These are phyloP conservation scores for Sceliomorpha sp. DNA, from an alignment of 2,888 invertebrate species.

Conservation along the genomic window DNA sequence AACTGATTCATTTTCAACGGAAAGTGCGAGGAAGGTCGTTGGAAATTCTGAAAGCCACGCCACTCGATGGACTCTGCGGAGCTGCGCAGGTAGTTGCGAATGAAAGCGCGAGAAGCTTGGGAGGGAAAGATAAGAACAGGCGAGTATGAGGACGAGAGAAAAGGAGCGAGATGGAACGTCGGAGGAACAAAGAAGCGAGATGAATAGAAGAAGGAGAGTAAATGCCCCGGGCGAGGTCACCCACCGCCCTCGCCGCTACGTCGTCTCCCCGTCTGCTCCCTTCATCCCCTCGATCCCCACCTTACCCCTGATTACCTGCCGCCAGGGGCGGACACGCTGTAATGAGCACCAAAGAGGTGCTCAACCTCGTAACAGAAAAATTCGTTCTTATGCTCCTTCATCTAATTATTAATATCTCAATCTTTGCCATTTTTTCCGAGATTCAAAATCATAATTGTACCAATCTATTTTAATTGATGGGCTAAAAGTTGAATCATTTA, in stretches of 20 bases:
- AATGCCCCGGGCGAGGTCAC: slow-evolving; percentile 79
- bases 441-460: too few species aligned
- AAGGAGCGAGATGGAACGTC: slow-evolving; percentile 39
- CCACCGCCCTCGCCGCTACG: slow-evolving; percentile 71
- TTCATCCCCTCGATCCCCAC: slow-evolving; percentile 57
- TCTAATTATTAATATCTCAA: slow-evolving; percentile 1
- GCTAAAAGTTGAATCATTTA: too few species aligned
- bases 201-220: slow-evolving; percentile 65
- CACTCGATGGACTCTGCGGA: slow-evolving; percentile 10
- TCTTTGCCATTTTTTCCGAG: too few species aligned
- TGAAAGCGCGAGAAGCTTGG: slow-evolving; percentile 40
- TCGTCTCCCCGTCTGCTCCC: slow-evolving; percentile 61
- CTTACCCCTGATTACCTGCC: slow-evolving; percentile 76
- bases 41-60: slow-evolving; percentile 53
- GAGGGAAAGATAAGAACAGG: slow-evolving; percentile 50
- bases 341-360: slow-evolving; percentile 79
- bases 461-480: too few species aligned
- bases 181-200: slow-evolving; percentile 32
- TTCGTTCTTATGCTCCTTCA: slow-evolving; percentile 18
- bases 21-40: slow-evolving; percentile 60
- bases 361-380: slow-evolving; percentile 67
- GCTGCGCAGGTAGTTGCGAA: slow-evolving; percentile 67
- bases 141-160: slow-evolving; percentile 30
- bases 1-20: slow-evolving; percentile 43
- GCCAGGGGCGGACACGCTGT: slow-evolving; percentile 78